Evolutionary conservation across 1,140 invertebrate species (phyloP), one percentile per base, ranked within the genome.

Genomic region (Pseudomyrmex concolor): DNA sequence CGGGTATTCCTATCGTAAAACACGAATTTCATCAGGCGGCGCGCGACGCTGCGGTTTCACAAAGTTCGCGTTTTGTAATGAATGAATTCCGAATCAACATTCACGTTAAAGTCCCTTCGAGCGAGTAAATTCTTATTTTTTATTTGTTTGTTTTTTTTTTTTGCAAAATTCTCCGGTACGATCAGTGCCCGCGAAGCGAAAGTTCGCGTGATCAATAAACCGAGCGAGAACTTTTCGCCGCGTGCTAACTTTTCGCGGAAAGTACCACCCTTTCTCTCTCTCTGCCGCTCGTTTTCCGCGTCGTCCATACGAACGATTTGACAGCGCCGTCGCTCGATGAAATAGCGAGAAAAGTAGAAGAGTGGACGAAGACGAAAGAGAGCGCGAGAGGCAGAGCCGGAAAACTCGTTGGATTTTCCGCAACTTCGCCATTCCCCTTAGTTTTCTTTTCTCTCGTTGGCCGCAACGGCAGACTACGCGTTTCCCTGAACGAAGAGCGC

Each of bases 121-220:
- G 9, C 15, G 43, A 15, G 34, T 59, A 70, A 70, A 60, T 83
- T 70, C 51, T 83, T 76, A 84, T 87, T 34, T 34, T 34, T 34
- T 34, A 5, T 34, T 34, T 34, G 34, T 34, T 34, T 34, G 63
- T 57, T 83, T 87, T 81, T 7, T 70, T 57, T 83, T 83, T 87
- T 87, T 81, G 50, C 12, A 22, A 80, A 86, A 84, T 87, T 87
- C 55, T 15, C 43, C 55, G 13, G 10, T 48, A 50, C 17, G 45
- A 86, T 34, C 50, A 59, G 51, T 34, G 71, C 43, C 13, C n/a
- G 34, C 34, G 48, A 48, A 51, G 66, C 19, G 63, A 78, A 88
- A 85, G 66, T 88, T 88, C 17, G 59, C 9, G 72, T 74, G 86
- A 88, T 88, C 86, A 81, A 88, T 88, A 86, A 87, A 88, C 80